Conservation (phyloP, 2,797 vertebrate genomes). For the Bucorvus abyssinicus region DNA sequence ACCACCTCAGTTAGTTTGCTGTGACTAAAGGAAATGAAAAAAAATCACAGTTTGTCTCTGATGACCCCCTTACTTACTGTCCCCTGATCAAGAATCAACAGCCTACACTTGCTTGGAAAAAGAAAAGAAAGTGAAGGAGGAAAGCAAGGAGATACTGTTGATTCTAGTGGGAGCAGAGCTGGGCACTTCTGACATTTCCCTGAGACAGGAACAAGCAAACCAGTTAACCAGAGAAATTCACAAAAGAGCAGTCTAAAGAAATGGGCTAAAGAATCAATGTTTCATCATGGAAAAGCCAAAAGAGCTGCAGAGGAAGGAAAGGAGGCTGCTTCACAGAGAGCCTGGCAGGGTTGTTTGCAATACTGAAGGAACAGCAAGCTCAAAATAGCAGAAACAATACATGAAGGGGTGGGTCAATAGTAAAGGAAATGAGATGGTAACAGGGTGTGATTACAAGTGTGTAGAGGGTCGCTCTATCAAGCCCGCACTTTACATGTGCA, state of each 20-base stretch:
- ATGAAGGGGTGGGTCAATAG: neutral
- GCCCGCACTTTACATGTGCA: neutral
- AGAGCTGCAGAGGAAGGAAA: neutral
- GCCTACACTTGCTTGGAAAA: neutral
- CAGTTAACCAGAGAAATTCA: neutral
- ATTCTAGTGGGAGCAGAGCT: neutral
- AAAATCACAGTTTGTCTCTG: neutral
- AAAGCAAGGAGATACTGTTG: neutral
- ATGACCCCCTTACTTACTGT: neutral
- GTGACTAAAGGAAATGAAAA: neutral
- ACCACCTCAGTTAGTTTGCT: slow-evolving; percentile 27
- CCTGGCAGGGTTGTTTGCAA: neutral
- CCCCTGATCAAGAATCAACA: neutral
- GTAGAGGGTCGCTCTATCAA: neutral
- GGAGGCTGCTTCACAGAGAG: neutral
- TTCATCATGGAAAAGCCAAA: neutral
- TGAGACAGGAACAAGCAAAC: neutral
- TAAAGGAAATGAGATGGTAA: neutral
- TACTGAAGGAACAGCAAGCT: neutral
- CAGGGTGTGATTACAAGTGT: neutral
- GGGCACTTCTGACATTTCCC: neutral
- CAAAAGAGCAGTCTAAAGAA: neutral
- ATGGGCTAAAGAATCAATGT: neutral
- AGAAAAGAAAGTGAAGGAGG: neutral
- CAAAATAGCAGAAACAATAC: neutral